Conservation (phyloP, 2,888 invertebrate genomes). For the Ormyrus pomaceus region DNA sequence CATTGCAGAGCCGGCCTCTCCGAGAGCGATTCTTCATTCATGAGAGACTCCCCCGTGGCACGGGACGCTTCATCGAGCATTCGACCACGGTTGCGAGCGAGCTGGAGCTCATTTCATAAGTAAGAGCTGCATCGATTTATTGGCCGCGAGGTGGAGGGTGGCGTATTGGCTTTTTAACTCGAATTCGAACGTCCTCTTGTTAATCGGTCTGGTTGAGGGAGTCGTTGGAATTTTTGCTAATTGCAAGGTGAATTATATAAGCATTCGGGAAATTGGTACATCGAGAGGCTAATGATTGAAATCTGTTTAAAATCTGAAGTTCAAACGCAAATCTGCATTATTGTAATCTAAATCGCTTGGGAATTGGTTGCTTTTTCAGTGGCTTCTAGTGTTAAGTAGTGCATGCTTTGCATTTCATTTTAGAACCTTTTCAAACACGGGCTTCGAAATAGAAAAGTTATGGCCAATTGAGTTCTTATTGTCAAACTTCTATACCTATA, state of each 20-base stretch:
- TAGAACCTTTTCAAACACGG: conserved; percentile 38
- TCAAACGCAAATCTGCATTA: background rate
- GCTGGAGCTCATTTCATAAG: conserved; percentile 54
- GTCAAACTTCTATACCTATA: background rate
- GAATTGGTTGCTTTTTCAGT: conserved; percentile 20
- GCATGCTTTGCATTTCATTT: conserved; percentile 54
- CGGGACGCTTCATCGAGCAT: conserved; percentile 50
- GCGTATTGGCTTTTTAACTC: too few species aligned
- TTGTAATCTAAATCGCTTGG: conserved; percentile 6
- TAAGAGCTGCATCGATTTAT: conserved; percentile 37
- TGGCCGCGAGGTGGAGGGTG: too few species aligned
- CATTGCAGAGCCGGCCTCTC: background rate
- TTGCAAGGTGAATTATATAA: too few species aligned
- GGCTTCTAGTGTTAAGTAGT: conserved; percentile 47
- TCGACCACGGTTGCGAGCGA: conserved; percentile 45
- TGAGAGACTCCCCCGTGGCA: conserved; percentile 51
- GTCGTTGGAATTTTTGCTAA: too few species aligned
- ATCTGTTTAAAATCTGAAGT: conserved; percentile 15
- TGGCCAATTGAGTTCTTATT: conserved; percentile 31
- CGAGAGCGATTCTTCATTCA: conserved; percentile 49
- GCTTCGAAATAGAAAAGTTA: conserved; percentile 25
- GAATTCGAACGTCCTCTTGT: too few species aligned
- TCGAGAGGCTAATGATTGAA: conserved; percentile 8
- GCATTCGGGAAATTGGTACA: too few species aligned
- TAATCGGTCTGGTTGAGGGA: too few species aligned